A percentile compares a stretch with the other conserved stretches of the same genome.
phyloP scores from a whole-genome alignment of 2,113 vertebrate species.

The Gadus macrocephalus region DNA sequence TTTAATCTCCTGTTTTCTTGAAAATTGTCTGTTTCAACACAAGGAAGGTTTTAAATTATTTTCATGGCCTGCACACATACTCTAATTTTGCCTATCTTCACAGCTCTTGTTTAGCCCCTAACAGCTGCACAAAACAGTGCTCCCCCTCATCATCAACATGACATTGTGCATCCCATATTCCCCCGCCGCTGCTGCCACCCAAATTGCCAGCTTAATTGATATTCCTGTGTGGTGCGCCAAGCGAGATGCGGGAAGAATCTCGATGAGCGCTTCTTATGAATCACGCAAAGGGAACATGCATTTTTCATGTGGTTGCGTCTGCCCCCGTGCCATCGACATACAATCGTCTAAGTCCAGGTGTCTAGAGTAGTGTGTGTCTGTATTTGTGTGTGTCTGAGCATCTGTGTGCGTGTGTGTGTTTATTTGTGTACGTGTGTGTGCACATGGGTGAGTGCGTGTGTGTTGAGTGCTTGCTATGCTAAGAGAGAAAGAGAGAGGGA shows the following conservation, averaged over 20 bases:
- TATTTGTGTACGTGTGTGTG: conserved; percentile 25
- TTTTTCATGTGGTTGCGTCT: conserved; percentile 67
- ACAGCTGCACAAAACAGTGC: conserved; percentile 32
- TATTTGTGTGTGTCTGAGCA: conserved; percentile 25
- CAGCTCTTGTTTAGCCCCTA: too few relatives aligned
- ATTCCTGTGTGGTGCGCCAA: conserved; percentile 59
- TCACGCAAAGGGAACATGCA: conserved; percentile 59
- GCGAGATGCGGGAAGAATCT: conserved; percentile 59
- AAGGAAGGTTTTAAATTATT: too few relatives aligned
- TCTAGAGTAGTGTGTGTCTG: conserved; percentile 40
- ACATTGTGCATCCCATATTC: conserved; percentile 35
- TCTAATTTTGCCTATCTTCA: too few relatives aligned
- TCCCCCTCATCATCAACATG: conserved; percentile 45
- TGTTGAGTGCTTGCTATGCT: neutral
- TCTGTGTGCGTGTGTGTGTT: conserved; percentile 19
- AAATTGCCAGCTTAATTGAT: conserved; percentile 62
- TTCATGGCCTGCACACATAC: conserved; percentile 1
- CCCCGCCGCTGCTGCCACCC: conserved; percentile 40
- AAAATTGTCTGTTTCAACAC: too few relatives aligned
- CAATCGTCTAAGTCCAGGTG: conserved; percentile 15
- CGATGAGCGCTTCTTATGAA: conserved; percentile 66
- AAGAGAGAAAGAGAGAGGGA: conserved; percentile 23
- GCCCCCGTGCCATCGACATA: conserved; percentile 43
- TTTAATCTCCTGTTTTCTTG: too few relatives aligned
- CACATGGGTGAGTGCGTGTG: neutral